Conservation (phyloP, 2,113 vertebrate genomes). For the Equus przewalskii region DNA sequence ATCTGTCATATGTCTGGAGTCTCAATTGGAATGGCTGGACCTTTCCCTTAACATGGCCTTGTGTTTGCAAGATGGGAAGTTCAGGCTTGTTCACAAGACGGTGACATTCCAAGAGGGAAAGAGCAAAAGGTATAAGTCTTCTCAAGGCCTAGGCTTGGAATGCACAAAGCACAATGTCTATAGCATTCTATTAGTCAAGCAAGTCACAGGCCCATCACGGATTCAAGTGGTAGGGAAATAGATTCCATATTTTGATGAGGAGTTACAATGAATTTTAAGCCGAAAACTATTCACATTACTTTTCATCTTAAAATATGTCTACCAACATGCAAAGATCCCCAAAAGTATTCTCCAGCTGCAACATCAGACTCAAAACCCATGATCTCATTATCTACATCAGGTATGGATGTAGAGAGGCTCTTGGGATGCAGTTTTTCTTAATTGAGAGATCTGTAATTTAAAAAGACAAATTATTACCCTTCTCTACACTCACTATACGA, state of each 20-base stretch:
- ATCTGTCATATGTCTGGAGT: neutral
- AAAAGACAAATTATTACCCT: neutral
- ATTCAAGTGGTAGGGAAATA: neutral
- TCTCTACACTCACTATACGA: too few species aligned
- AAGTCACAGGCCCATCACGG: neutral
- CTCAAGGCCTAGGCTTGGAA: neutral
- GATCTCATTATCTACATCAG: neutral
- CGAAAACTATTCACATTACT: neutral
- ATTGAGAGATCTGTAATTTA: neutral
- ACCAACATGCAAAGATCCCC: rapidly evolving
- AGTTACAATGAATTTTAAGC: neutral
- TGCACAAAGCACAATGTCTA: neutral
- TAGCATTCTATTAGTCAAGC: neutral
- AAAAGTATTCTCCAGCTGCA: neutral
- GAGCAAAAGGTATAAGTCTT: neutral
- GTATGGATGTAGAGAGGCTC: neutral
- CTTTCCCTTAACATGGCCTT: neutral
- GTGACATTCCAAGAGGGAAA: neutral
- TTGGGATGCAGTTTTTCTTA: neutral
- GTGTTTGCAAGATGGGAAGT: too few species aligned
- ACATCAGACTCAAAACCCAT: neutral
- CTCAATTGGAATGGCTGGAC: neutral
- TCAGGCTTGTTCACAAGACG: neutral
- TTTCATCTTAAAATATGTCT: neutral
- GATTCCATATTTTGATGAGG: neutral